Evolutionary conservation across 2,113 vertebrate genomes (phyloP).

Genomic region (Arenaria interpres): DNA sequence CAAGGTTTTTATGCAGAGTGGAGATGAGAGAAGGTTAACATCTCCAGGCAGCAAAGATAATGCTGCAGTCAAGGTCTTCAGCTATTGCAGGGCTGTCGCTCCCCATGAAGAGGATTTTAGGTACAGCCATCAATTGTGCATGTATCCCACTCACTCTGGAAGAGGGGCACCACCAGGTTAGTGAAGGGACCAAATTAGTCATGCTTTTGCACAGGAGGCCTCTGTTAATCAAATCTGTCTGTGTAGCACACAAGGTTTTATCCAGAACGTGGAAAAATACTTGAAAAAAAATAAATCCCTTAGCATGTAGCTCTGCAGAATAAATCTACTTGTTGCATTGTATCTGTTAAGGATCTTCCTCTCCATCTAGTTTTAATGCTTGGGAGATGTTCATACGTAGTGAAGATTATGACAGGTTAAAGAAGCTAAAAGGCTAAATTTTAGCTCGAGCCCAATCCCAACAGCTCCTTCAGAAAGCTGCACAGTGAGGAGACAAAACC

Average conservation of each 20-base stretch:
- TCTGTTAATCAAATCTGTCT: background rate
- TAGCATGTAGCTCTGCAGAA: background rate
- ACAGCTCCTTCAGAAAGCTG: background rate
- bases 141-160: background rate
- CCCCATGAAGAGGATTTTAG: background rate
- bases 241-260: background rate
- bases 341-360: background rate
- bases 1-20: background rate
- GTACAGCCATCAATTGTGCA: background rate
- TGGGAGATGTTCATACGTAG: background rate
- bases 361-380: background rate
- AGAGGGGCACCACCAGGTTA: background rate
- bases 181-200: background rate
- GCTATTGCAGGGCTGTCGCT: background rate
- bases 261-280: background rate
- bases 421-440: background rate
- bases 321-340: background rate
- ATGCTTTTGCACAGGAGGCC: background rate
- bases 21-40: background rate
- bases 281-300: background rate
- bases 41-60: background rate
- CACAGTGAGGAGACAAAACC: background rate
- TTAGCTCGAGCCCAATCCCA: background rate
- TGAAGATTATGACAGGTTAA: background rate
- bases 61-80: background rate